Conservation (phyloP, 1,140 invertebrate genomes). For the Meloidogyne chitwoodi region DNA sequence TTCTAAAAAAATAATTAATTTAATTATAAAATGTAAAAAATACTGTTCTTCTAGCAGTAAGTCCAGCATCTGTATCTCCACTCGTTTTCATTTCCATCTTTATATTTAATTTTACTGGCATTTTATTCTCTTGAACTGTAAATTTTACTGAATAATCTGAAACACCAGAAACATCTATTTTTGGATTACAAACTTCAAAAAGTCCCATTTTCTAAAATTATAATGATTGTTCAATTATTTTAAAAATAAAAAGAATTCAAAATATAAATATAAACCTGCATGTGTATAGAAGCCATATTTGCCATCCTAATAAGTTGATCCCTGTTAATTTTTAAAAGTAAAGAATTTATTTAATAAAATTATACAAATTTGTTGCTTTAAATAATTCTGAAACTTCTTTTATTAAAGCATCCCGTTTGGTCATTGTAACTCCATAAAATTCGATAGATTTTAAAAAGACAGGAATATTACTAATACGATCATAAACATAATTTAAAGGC, state of each 20-base stretch:
- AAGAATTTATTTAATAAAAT: neutral
- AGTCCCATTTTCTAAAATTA: slow-evolving; percentile 52
- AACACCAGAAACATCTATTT: slow-evolving; percentile 44
- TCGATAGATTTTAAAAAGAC: slow-evolving; percentile 39
- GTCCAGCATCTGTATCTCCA: slow-evolving; percentile 50
- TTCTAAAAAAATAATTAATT: slow-evolving; percentile 37
- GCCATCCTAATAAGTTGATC: slow-evolving; percentile 52
- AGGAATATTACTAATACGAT: slow-evolving; percentile 21
- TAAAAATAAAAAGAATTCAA: too few relatives aligned
- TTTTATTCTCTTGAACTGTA: slow-evolving; percentile 3
- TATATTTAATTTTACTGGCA: slow-evolving; percentile 33
- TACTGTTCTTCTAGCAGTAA: slow-evolving; percentile 43
- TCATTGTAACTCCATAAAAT: slow-evolving; percentile 49
- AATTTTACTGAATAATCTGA: neutral
- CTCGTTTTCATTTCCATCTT: slow-evolving; percentile 51
- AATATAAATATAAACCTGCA: slow-evolving; percentile 44
- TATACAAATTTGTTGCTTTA: slow-evolving; percentile 21
- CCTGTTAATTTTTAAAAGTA: neutral
- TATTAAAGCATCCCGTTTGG: slow-evolving; percentile 50
- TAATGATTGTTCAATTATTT: too few relatives aligned
- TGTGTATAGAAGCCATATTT: slow-evolving; percentile 46
- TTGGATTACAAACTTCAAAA: slow-evolving; percentile 41
- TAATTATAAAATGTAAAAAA: neutral
- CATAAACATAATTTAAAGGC: neutral
- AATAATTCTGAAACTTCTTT: slow-evolving; percentile 53